A percentile compares a stretch with the other conserved stretches of the same genome.
Conservation (phyloP, 64 coral and sea anemone species). For the Astreopora myriophthalma region DNA sequence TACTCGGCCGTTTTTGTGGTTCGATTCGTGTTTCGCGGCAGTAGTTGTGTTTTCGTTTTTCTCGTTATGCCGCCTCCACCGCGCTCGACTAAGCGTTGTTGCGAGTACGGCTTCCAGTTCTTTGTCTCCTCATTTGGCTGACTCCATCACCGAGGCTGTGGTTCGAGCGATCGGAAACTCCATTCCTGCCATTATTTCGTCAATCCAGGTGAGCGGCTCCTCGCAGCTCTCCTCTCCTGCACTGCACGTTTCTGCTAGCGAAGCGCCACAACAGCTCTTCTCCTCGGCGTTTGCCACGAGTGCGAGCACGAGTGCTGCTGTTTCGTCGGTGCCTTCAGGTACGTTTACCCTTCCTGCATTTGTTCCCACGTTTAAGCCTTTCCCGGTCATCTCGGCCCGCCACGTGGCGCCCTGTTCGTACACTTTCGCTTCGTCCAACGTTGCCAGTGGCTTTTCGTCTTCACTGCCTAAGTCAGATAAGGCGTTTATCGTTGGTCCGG, state of each 20-base stretch:
- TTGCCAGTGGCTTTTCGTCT: neutral
- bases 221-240: neutral
- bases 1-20: no score
- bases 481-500: neutral
- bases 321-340: neutral
- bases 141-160: neutral
- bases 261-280: neutral
- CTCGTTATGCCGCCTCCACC: no score
- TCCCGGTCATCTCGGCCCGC: neutral
- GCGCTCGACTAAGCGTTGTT: no score
- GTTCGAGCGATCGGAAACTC: neutral
- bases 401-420: neutral
- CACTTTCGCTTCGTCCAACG: no score
- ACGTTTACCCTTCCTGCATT: neutral
- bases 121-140: no score
- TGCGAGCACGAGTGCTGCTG: no score
- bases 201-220: neutral
- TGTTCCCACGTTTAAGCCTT: neutral
- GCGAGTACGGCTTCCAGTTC: neutral
- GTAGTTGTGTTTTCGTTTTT: no score
- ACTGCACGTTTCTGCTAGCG: neutral
- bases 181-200: neutral
- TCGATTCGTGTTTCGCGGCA: no score
- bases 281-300: neutral
- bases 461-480: neutral